These are phyloP conservation scores for Pempheris klunzingeri DNA, from an alignment of 2,797 vertebrate genomes.

Conservation along the genomic window DNA sequence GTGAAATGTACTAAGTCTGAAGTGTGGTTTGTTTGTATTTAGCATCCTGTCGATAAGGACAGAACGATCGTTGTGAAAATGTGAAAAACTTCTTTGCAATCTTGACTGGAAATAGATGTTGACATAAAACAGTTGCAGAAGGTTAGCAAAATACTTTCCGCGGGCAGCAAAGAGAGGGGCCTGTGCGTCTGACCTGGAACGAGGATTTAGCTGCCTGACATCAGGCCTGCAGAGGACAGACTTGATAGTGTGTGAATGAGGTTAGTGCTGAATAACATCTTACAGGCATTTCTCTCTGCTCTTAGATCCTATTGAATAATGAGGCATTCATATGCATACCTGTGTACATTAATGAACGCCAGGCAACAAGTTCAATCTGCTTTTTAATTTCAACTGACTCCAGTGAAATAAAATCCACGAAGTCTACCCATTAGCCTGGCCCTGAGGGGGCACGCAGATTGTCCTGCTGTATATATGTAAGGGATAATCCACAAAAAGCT, in stretches of 20 bases:
- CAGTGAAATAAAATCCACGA: constrained; percentile 6
- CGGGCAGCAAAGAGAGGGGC: constrained; percentile 63
- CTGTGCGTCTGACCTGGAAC: constrained; percentile 62
- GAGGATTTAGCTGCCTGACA: constrained; percentile 61
- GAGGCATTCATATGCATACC: constrained; percentile 30
- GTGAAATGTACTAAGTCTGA: constrained; percentile 46
- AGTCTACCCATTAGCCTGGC: constrained; percentile 7
- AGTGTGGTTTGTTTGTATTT: constrained; percentile 60
- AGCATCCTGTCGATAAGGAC: constrained; percentile 71
- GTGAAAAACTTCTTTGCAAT: constrained; percentile 60
- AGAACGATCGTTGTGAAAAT: constrained; percentile 70
- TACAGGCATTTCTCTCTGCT: constrained; percentile 43
- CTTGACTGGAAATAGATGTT: constrained; percentile 78
- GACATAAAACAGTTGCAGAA: constrained; percentile 75
- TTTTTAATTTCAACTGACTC: constrained; percentile 19
- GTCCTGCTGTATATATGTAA: neutral
- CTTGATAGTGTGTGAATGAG: constrained; percentile 66
- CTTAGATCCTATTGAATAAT: constrained; percentile 27
- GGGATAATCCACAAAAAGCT: constrained; percentile 17
- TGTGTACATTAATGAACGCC: constrained; percentile 18
- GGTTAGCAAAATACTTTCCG: constrained; percentile 79
- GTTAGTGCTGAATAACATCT: constrained; percentile 59
- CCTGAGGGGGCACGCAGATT: neutral
- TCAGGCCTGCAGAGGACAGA: constrained; percentile 52
- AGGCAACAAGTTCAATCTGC: constrained; percentile 3